Percentiles rank a stretch among this genome's conserved stretches.
These are phyloP conservation scores for Ptiloglossa arizonensis DNA, from an alignment of 1,140 invertebrate genomes.

Conservation along the genomic window DNA sequence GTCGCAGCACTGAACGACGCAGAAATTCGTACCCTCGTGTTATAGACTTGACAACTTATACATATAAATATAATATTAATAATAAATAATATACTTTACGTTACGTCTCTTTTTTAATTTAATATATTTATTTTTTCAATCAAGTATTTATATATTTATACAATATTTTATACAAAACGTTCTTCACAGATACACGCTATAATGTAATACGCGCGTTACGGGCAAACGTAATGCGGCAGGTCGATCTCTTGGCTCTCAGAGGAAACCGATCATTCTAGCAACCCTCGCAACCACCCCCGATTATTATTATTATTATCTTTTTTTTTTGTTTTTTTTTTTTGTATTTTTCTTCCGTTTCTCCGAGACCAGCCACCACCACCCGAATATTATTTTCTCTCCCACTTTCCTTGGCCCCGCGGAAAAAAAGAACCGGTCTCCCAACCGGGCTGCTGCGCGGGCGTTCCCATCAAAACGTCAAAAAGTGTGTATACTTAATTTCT, in stretches of 20 bases:
- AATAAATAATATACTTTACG: slow-evolving; percentile 72
- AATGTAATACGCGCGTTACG: slow-evolving; percentile 55
- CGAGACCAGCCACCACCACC: slow-evolving; percentile 37
- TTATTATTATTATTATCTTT: slow-evolving; percentile 45
- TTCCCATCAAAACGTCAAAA: slow-evolving; percentile 40
- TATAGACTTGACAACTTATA: slow-evolving; percentile 64
- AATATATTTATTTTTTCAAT: slow-evolving; percentile 81
- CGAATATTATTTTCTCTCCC: slow-evolving; percentile 47
- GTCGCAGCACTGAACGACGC: slow-evolving; percentile 38
- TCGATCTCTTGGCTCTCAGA: slow-evolving; percentile 80
- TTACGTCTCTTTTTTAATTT: slow-evolving; percentile 80
- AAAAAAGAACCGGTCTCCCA: background rate
- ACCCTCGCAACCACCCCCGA: slow-evolving; percentile 20
- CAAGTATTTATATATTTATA: slow-evolving; percentile 82
- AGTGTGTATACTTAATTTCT: slow-evolving; percentile 75
- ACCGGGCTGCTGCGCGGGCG: background rate
- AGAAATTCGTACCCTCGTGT: slow-evolving; percentile 49
- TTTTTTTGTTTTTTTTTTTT: slow-evolving; percentile 19
- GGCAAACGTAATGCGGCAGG: slow-evolving; percentile 58
- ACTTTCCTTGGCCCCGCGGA: slow-evolving; percentile 7
- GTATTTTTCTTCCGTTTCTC: slow-evolving; percentile 39
- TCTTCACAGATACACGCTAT: slow-evolving; percentile 68
- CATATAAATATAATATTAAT: slow-evolving; percentile 63
- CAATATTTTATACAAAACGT: slow-evolving; percentile 80
- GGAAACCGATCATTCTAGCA: slow-evolving; percentile 67